phyloP scores from a whole-genome alignment of 2,888 invertebrate species.

The Apodemia mormo region DNA sequence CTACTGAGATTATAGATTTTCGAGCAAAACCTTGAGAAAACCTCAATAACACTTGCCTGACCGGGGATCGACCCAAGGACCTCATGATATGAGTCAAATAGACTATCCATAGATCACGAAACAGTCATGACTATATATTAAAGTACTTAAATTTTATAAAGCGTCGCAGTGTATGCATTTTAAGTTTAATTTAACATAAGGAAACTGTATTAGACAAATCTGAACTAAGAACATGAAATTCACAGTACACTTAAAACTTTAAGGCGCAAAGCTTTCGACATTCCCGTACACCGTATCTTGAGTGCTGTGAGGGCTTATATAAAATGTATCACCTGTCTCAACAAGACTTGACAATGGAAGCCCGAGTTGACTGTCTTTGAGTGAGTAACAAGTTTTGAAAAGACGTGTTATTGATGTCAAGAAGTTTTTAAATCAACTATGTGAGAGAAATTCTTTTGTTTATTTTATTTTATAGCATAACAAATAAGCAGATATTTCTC shows the following conservation, averaged over 20 bases:
- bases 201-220: constrained; percentile 27
- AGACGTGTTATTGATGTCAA: constrained; percentile 16
- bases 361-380: constrained; percentile 35
- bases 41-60: too few species aligned
- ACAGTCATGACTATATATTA: too few species aligned
- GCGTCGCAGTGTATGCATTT: too few species aligned
- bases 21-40: too few species aligned
- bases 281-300: constrained; percentile 48
- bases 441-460: constrained; percentile 13
- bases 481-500: too few species aligned
- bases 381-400: constrained; percentile 25
- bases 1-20: too few species aligned
- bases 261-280: constrained; percentile 54
- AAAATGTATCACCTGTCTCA: constrained; percentile 65
- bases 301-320: constrained; percentile 67
- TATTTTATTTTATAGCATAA: too few species aligned
- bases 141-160: too few species aligned
- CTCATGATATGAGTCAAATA: too few species aligned
- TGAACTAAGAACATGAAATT: constrained; percentile 45
- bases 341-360: constrained; percentile 42
- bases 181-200: background rate
- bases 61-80: too few species aligned
- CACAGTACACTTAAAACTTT: constrained; percentile 60
- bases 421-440: constrained; percentile 14
- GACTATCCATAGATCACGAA: too few species aligned